Conservation (phyloP, 2,797 vertebrate genomes). For the Platyrinchus mystaceus region DNA sequence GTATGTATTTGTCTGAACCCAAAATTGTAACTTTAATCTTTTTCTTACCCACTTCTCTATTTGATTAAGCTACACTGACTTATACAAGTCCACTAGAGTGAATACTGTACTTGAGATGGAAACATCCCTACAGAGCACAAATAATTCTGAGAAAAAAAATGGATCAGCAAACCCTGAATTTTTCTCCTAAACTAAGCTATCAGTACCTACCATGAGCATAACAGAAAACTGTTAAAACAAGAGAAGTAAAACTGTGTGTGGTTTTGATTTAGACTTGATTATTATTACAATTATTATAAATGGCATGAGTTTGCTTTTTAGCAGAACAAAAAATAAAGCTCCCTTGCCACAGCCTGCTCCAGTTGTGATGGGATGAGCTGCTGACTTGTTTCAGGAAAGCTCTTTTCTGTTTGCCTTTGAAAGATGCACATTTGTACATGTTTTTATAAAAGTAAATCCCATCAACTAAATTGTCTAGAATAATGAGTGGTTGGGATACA, state of each 20-base stretch:
- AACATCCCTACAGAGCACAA: background rate
- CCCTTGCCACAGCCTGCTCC: background rate
- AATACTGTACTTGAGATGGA: background rate
- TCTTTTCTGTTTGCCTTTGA: background rate
- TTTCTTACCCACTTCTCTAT: background rate
- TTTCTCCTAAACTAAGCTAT: background rate
- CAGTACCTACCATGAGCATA: background rate
- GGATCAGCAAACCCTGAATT: background rate
- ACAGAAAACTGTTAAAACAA: background rate
- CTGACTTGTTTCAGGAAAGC: background rate
- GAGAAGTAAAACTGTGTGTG: background rate
- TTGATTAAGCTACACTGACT: background rate
- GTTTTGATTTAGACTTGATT: background rate
- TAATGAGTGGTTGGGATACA: background rate
- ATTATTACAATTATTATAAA: background rate
- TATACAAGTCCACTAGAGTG: background rate
- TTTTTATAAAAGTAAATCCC: background rate
- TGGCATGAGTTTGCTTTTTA: background rate
- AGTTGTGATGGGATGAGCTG: background rate
- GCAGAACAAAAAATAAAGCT: background rate
- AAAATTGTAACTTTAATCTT: background rate
- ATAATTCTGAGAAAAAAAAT: conserved; percentile 22
- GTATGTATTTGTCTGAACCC: background rate
- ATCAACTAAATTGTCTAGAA: background rate
- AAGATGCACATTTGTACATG: background rate